Evolutionary conservation across 2,888 invertebrate species (phyloP), one percentile per base, ranked within the genome.

Genomic region (Thereva nobilitata): DNA sequence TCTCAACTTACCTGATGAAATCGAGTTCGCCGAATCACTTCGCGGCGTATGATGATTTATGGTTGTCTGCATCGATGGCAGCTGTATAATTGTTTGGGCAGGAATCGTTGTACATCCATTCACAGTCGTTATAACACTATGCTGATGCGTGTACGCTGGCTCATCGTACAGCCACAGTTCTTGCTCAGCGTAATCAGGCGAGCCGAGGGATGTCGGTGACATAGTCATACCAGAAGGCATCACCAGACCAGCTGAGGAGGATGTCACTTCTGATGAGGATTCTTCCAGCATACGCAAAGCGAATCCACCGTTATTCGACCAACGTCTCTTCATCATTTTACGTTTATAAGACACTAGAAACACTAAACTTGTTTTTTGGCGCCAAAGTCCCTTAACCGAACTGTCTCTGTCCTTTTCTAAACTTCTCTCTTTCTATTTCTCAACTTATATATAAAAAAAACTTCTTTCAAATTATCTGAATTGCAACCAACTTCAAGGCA

Each of bases 111-210:
- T 82, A 73, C 85, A 85, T 64, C 83, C 82, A 66, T 79, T 77
- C 64, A 83, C 76, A 77, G 79, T 73, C 47, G 79, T 78, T 67
- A 80, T 80, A 69, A 80, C 80, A 72, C 79, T 78, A 64, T 80
- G 75, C 80, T 82, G 76, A 79, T 84, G 75, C 61, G 69, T 69
- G 40, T 70, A 71, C 44, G 68, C 40, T 57, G 75, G 80, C 73
- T 86, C 87, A 76, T 85, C 86, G 75, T 91, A 91, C 10, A 79
- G 57, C 93, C 93, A 93, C 73, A 93, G 84, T 76, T 92, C 93
- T 72, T 91, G 84, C 75, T 91, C 91, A 70, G 87, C 88, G 79
- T 90, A 90, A 73, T 91, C 90, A 23, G 90, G 87, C 72, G 91
- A 90, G 66, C 80, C 80, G 72, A 91, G 83, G 56, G 90, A 89